Base-by-base conservation (phyloP, 2,888 invertebrate species). In the Reticulitermes lucifugus region DNA sequence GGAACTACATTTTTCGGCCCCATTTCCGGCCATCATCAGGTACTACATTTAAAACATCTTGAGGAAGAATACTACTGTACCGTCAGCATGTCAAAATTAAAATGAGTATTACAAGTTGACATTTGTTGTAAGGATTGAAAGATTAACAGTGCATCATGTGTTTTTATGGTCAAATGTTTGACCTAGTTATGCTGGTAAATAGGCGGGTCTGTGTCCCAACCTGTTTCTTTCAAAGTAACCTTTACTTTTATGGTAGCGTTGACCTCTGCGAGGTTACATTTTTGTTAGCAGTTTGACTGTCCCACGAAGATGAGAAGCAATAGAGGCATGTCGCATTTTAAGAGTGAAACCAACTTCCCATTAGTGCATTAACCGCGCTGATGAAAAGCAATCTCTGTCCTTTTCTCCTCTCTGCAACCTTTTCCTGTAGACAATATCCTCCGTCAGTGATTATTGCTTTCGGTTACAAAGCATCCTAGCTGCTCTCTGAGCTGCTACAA, bases 351-450 rank as follows among this genome's bases (percentile, higher is more conserved):
- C 79, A n/a, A 25, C 55, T 55, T 79, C 35, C 79, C 79, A 79
- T 79, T 79, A 79, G 79, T 25, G 55, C 35, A 79, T 79, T 79
- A 79, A 55, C 79, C 79, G 55, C 79, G n/a, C 51, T 51, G 79
- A 65, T 65, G 65, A 65, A 65, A 65, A 65, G 65, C 65, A 6
- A 14, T 6, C 9, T 14, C 65, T 25, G n/a, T 65, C 6, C 65
- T 65, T 12, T 65, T 25, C 60, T 65, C 25, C 25, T 25, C 65
- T n/a, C 65, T 25, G n/a, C 65, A 6, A 9, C 65, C 65, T 65
- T n/a, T 12, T 65, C 65, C 65, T 65, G 65, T n/a, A 65, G 25
- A 65, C 65, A 65, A 25, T 65, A 65, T 65, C 25, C 65, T 25
- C n/a, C 65, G n/a, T 25, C n/a, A 7, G 25, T 65, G 65, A 65